Evolutionary conservation across 2,113 vertebrate species (phyloP), one percentile per base, ranked within the genome.

Genomic region (Chrysemys picta): DNA sequence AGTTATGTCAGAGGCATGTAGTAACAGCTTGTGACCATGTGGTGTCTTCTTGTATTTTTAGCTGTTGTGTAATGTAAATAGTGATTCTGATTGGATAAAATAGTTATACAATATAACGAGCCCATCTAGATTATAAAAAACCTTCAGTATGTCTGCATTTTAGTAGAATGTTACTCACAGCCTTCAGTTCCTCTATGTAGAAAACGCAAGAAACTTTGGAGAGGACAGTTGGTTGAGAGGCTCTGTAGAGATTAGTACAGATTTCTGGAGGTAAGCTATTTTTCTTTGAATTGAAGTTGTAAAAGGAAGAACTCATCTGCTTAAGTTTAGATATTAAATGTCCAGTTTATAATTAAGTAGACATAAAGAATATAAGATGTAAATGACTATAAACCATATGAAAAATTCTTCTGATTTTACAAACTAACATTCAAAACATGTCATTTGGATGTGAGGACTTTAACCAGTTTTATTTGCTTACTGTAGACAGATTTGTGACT

Each of bases 81-180:
- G 75, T 49, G 84, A 12, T 84, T 50, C 92, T 88, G 92, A 93
- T 94, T 95, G 97, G 98, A 29, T 89, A 27, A 90, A 31, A 62
- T 31, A 27, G 96, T 98, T 98, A 98, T 57, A 98, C 98, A 98
- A 97, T 80, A 94, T 45, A 49, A 76, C 10, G 10, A 91, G 95
- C 87, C 81, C 57, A 14, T 92, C 89, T 88, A 56, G 90, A 53
- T 91, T 97, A 97, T 97, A 96, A 98, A 98, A 98, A 91, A 53
- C 24, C 96, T 96, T 62, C 45, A 57, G 57, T 12, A 94, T 89
- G 93, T 82, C 83, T 88, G 80, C 94, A 86, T 78, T 56, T 92
- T 50, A 90, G 35, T 31, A 78, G 76, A 86, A 95, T 53, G 88
- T 62, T 9, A 81, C 82, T 78, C 56, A 50, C 84, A 10, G 2